Evolutionary conservation across 2,888 invertebrate genomes (phyloP), one percentile per base, ranked within the genome.

Genomic region (Candidula unifasciata): DNA sequence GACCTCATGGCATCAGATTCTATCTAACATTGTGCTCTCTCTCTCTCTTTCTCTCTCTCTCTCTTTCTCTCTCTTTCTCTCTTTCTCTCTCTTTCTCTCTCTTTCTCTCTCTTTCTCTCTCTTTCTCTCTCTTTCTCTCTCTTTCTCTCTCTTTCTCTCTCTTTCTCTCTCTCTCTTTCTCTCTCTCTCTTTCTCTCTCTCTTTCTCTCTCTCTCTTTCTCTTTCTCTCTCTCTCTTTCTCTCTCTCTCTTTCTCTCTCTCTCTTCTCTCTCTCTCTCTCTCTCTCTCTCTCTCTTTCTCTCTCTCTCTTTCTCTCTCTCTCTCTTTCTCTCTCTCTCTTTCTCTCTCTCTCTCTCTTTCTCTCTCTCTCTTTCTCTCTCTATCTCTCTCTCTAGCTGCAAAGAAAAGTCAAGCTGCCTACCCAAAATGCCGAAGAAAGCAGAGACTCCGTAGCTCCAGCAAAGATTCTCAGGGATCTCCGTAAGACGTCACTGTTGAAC

Each of bases 361-460:
- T 44, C 44, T 44, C 13, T 71, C 73, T 81, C 57, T 81, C 24
- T 54, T n/a, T 81, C 73, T 73, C 18, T 54, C 73, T 81, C 73
- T 81, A 27, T 71, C n/a, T 73, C 74, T 73, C n/a, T 54, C 33
- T 81, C 21, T 60, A 35, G 35, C 8, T 80, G 35, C 30, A n/a
- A n/a, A n/a, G n/a, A n/a, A n/a, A n/a, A n/a, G n/a, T n/a, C n/a
- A n/a, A n/a, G n/a, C n/a, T n/a, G n/a, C n/a, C n/a, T n/a, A n/a
- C n/a, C n/a, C n/a, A n/a, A n/a, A n/a, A n/a, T n/a, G n/a, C n/a
- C n/a, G n/a, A n/a, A n/a, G n/a, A n/a, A n/a, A n/a, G n/a, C n/a
- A n/a, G n/a, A n/a, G n/a, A n/a, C n/a, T n/a, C n/a, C n/a, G n/a
- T n/a, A n/a, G n/a, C n/a, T n/a, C n/a, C n/a, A n/a, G n/a, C n/a